These are phyloP conservation scores for Doryteuthis pealeii DNA, from an alignment of 1,140 invertebrate genomes.

Conservation along the genomic window DNA sequence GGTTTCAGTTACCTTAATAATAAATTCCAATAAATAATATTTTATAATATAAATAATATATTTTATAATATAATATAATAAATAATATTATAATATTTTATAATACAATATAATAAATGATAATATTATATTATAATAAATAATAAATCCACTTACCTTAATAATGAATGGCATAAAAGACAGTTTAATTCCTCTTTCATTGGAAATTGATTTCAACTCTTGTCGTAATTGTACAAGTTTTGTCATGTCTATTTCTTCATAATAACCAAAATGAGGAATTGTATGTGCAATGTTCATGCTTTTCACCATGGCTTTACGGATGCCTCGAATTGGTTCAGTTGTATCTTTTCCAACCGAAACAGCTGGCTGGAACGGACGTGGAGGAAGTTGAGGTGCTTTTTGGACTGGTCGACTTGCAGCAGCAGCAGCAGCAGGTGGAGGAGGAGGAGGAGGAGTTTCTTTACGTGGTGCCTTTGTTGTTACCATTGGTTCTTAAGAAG, in stretches of 20 bases:
- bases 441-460: too few species aligned
- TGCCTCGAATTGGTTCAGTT: conserved; percentile 69
- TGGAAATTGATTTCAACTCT: conserved; percentile 69
- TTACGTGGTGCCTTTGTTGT: too few species aligned
- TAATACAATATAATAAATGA: too few species aligned
- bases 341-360: conserved; percentile 47
- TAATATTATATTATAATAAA: too few species aligned
- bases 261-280: conserved; percentile 66
- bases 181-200: conserved; percentile 74
- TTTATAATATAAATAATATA: too few species aligned
- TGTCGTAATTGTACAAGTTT: conserved; percentile 72
- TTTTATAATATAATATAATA: too few species aligned
- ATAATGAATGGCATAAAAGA: conserved; percentile 97
- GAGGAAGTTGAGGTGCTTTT: neutral
- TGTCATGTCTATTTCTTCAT: conserved; percentile 71
- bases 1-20: too few species aligned
- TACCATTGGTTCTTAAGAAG: too few species aligned
- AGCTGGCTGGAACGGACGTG: neutral
- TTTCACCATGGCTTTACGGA: conserved; percentile 89
- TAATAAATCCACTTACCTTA: conserved; percentile 74
- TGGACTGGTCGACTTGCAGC: too few species aligned
- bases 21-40: too few species aligned
- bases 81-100: too few species aligned
- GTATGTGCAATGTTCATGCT: conserved; percentile 88
- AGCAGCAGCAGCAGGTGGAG: too few species aligned